Percentiles rank a stretch among this genome's conserved stretches.
These are phyloP conservation scores for Prochilodus magdalenae DNA, from an alignment of 2,113 vertebrate genomes.

Conservation along the genomic window DNA sequence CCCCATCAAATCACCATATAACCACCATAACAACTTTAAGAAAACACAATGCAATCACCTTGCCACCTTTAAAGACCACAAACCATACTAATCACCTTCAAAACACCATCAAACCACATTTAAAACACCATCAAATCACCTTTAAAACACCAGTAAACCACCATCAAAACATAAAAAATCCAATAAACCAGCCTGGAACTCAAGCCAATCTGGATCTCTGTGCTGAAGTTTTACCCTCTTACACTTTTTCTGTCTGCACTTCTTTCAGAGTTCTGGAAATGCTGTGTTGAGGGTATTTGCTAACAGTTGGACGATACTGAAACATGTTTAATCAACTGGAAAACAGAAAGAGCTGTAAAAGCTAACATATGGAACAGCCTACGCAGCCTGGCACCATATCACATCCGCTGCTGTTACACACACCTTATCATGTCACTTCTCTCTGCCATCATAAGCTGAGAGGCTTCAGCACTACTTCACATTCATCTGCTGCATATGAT, in stretches of 20 bases:
- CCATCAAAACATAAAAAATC: too few relatives aligned
- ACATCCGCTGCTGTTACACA: slow-evolving; percentile 28
- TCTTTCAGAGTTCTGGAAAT: neutral
- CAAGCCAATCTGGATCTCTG: neutral
- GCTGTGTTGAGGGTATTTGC: too few relatives aligned
- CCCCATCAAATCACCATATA: neutral
- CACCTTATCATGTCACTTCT: slow-evolving; percentile 4
- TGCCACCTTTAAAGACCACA: neutral
- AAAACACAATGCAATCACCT: neutral
- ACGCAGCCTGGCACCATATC: slow-evolving; percentile 15
- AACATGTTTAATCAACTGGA: slow-evolving; percentile 8
- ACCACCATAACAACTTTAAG: too few relatives aligned
- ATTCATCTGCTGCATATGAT: neutral
- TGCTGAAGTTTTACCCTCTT: too few relatives aligned
- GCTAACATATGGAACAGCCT: slow-evolving; percentile 22
- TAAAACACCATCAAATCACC: neutral
- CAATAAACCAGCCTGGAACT: neutral
- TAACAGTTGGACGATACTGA: neutral
- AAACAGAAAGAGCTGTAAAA: slow-evolving; percentile 9
- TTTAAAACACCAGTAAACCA: neutral
- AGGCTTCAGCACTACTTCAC: neutral
- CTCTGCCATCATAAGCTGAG: slow-evolving; percentile 31
- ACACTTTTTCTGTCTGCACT: neutral
- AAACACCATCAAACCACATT: neutral
- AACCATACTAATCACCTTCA: neutral